Evolutionary conservation across 2,797 vertebrate species (phyloP).

Genomic region (Rhynchotus rufescens): DNA sequence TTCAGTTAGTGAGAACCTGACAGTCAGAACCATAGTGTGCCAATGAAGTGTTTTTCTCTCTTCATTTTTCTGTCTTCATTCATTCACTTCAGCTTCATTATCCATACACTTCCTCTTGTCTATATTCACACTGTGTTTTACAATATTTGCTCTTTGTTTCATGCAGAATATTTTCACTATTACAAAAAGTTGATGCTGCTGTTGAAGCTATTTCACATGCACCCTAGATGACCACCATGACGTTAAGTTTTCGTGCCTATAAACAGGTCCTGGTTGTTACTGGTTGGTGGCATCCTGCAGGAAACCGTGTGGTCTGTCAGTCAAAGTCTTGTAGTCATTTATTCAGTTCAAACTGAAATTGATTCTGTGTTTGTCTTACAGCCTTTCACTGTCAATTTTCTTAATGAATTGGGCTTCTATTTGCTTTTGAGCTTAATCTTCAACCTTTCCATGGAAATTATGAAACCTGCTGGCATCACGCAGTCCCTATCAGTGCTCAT

Average conservation of each 20-base stretch:
- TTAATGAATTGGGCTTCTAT: constrained; percentile 9
- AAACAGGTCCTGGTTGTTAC: not conserved
- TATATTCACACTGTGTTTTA: not conserved
- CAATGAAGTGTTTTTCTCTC: not conserved
- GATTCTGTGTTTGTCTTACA: constrained; percentile 22
- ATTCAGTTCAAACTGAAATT: constrained; percentile 37
- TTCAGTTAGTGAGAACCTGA: not conserved
- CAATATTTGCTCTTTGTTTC: not conserved
- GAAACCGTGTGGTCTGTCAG: not conserved
- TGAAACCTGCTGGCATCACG: not conserved
- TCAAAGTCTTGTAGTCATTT: constrained; percentile 27
- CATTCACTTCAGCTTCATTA: not conserved
- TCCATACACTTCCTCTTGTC: not conserved
- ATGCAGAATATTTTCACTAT: not conserved
- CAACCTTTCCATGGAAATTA: not conserved
- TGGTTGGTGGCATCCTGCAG: not conserved
- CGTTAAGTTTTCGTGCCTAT: not conserved
- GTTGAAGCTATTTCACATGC: not conserved
- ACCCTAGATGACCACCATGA: not conserved
- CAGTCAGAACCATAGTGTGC: accelerated
- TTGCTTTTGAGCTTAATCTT: constrained; percentile 1
- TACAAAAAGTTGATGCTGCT: not conserved
- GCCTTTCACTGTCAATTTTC: not conserved
- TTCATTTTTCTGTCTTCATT: not conserved
- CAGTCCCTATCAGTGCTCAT: not conserved